Percentiles rank a stretch among this genome's conserved stretches.
Evolutionary conservation across 2,113 vertebrate species (phyloP).

Genomic region (Clarias gariepinus): DNA sequence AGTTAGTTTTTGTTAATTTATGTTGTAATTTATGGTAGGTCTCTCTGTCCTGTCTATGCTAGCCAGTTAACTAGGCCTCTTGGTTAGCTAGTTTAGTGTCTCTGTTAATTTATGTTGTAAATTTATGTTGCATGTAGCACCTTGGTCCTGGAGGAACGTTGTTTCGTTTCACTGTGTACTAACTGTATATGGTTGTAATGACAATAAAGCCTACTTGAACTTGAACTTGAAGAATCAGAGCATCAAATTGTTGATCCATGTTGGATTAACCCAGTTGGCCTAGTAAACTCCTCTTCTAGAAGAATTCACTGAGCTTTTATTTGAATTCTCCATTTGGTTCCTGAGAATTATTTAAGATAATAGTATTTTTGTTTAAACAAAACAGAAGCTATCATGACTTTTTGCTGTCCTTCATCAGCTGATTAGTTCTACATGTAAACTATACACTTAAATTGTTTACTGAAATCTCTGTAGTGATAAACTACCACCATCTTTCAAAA

Average conservation of each 20-base stretch:
- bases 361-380: not conserved
- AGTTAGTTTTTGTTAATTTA: no score
- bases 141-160: no score
- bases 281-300: not conserved
- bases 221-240: no score
- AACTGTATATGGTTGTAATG: no score
- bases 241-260: constrained; percentile 1
- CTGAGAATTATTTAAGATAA: not conserved
- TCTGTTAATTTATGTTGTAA: no score
- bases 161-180: no score
- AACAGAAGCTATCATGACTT: not conserved
- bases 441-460: not conserved
- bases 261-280: not conserved
- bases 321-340: not conserved
- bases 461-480: not conserved
- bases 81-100: no score
- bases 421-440: not conserved
- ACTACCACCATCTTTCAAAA: not conserved
- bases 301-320: not conserved
- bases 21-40: no score
- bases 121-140: no score
- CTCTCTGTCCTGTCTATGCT: no score
- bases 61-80: no score
- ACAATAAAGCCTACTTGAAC: no score
- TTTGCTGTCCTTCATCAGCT: not conserved